Evolutionary conservation across 2,797 vertebrate species (phyloP), one percentile per base, ranked within the genome.

Genomic region (Ambastaia sidthimunki): DNA sequence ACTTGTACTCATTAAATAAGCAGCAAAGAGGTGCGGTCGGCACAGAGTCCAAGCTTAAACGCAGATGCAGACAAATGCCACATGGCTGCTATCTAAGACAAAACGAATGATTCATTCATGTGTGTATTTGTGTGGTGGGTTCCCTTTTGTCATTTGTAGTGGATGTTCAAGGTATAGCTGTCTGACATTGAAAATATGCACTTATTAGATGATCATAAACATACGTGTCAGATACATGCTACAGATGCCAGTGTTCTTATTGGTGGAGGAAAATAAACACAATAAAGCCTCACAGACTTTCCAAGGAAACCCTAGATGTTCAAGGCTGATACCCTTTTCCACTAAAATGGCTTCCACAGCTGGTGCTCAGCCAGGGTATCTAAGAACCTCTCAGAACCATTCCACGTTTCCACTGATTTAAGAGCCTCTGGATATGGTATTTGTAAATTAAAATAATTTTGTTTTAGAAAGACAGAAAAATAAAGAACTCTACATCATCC

Each of bases 71-170:
- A 37, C 28, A 67, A 25, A n/a, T 34, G 3, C 55, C 74, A 54
- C 50, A 16, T 63, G 74, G 68, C 55, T 62, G 69, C 74, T 59
- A 31, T 66, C 9, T 44, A 69, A 72, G 65, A 76, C 25, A 65
- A 78, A 77, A 71, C 28, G 21, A 55, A 70, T 10, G 28, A 47
- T 62, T 57, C 19, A 54, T 19, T 44, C 10, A 37, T 44, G 9
- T 44, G 41, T 37, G 50, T 34, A 0, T 67, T 23, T 7, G 34
- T 52, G 57, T 50, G 41, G 6, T 18, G 15, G 25, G 10, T 66
- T 54, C 0, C 13, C 21, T 31, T 52, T 50, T 63, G 44, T 74
- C 25, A 50, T 4, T 34, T 63, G 41, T 31, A 63, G 25, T 52
- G 21, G 18, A 52, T 25, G 16, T 3, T 6, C 15, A 4, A 15